Percentiles rank a stretch among this genome's conserved stretches.
Evolutionary conservation across 1,140 invertebrate genomes (phyloP).

Genomic region (Schmidtea mediterranea): DNA sequence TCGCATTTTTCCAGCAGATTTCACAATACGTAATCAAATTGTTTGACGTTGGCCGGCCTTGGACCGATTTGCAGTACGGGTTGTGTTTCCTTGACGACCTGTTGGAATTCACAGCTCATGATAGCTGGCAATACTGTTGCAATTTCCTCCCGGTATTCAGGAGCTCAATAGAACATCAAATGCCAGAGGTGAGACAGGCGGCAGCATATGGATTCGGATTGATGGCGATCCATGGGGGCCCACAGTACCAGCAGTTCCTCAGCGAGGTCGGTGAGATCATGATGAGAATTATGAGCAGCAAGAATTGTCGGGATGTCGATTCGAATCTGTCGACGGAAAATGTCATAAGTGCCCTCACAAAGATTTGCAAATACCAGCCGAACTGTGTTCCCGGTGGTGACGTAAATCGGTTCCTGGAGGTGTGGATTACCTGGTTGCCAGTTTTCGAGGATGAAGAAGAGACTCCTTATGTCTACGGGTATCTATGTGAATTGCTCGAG

Average conservation of each 20-base stretch:
- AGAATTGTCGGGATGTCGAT: not conserved
- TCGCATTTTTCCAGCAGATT: conserved; percentile 59
- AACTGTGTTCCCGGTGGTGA: conserved; percentile 8
- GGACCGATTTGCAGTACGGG: conserved; percentile 73
- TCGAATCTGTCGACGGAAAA: conserved; percentile 5
- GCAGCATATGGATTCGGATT: conserved; percentile 82
- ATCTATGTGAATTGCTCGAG: conserved; percentile 77
- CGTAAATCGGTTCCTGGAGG: conserved; percentile 36
- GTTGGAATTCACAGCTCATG: conserved; percentile 42
- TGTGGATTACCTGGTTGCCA: conserved; percentile 78
- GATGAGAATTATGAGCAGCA: not conserved
- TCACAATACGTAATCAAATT: conserved; percentile 62
- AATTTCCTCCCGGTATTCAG: not conserved
- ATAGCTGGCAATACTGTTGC: not conserved
- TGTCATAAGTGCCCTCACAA: conserved; percentile 6
- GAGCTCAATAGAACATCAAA: not conserved
- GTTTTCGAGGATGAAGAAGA: conserved; percentile 80
- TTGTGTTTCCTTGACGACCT: conserved; percentile 80
- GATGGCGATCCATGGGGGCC: conserved; percentile 50
- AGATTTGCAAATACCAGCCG: conserved; percentile 5
- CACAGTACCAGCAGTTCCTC: not conserved
- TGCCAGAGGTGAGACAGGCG: conserved; percentile 64
- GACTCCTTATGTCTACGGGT: conserved; percentile 66
- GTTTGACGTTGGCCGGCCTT: conserved; percentile 44
- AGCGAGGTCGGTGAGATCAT: not conserved